Evolutionary conservation across 2,888 invertebrate genomes (phyloP).

Genomic region (Oxycera nigricornis): DNA sequence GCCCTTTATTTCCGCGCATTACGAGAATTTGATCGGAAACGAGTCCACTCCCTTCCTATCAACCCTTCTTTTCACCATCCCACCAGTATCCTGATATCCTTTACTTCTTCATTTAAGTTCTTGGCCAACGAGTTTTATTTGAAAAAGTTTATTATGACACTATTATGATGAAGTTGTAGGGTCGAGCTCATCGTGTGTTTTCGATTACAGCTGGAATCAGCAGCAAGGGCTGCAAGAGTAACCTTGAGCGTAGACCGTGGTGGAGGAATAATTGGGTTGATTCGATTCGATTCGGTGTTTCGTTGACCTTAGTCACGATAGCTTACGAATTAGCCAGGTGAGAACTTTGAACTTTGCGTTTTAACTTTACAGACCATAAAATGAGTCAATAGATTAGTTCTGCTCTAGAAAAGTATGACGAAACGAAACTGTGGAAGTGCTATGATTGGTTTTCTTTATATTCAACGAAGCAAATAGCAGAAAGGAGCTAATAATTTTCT

Average conservation of each 20-base stretch:
- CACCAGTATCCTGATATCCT: slow-evolving; percentile 7
- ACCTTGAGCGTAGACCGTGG: not conserved
- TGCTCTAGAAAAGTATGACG: too few species aligned
- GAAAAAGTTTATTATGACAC: slow-evolving; percentile 34
- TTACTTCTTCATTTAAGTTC: slow-evolving; percentile 29
- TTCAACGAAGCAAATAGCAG: too few species aligned
- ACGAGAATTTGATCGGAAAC: slow-evolving; percentile 32
- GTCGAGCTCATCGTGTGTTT: slow-evolving; percentile 4
- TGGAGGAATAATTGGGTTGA: not conserved
- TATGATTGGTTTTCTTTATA: too few species aligned
- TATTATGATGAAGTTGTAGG: slow-evolving; percentile 26
- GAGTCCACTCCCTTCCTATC: slow-evolving; percentile 1
- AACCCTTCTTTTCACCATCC: not conserved
- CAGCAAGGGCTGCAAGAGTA: not conserved
- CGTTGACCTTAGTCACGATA: slow-evolving; percentile 14
- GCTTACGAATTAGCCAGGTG: not conserved
- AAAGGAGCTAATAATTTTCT: too few species aligned
- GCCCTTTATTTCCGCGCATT: slow-evolving; percentile 27
- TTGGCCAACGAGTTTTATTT: slow-evolving; percentile 24
- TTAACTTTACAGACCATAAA: too few species aligned
- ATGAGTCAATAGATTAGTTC: too few species aligned
- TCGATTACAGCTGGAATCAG: not conserved
- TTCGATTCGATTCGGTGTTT: not conserved
- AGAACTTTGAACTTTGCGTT: slow-evolving; percentile 33
- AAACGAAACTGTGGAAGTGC: too few species aligned